These are phyloP conservation scores for Noctua pronuba DNA, from an alignment of 2,888 invertebrate genomes.

Conservation along the genomic window DNA sequence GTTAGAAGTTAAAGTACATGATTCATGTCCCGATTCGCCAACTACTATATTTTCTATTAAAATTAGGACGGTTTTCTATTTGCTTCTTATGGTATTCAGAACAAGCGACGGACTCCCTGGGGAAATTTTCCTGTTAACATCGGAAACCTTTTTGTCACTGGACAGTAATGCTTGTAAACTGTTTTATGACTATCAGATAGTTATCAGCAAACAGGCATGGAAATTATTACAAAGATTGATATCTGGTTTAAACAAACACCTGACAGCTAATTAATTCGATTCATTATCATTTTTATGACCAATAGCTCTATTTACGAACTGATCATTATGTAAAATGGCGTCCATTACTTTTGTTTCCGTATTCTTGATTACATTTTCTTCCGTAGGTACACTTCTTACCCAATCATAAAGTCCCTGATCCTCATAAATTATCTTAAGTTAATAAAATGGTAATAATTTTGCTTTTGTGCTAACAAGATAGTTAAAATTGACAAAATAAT, in stretches of 20 bases:
- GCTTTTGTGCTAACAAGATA: constrained; percentile 18
- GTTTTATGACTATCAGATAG: constrained; percentile 19
- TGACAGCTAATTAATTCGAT: constrained; percentile 9
- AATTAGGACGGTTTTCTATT: neutral
- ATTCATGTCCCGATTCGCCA: neutral
- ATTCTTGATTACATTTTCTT: constrained; percentile 16
- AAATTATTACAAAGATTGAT: constrained; percentile 26
- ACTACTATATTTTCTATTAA: neutral
- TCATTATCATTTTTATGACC: constrained; percentile 29
- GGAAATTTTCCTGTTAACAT: constrained; percentile 32
- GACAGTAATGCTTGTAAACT: constrained; percentile 13
- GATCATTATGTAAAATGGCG: constrained; percentile 12
- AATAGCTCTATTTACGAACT: constrained; percentile 14
- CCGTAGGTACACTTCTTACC: neutral
- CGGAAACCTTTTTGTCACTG: constrained; percentile 38
- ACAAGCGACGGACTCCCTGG: neutral
- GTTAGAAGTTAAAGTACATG: neutral
- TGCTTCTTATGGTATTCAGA: neutral
- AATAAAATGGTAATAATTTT: constrained; percentile 1
- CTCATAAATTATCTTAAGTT: neutral
- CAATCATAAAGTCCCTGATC: neutral
- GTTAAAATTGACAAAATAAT: constrained; percentile 22
- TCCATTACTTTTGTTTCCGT: constrained; percentile 13
- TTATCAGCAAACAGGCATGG: constrained; percentile 25
- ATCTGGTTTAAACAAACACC: constrained; percentile 44